phyloP scores from a whole-genome alignment of 2,113 vertebrate species.

The Crotalus tigris region DNA sequence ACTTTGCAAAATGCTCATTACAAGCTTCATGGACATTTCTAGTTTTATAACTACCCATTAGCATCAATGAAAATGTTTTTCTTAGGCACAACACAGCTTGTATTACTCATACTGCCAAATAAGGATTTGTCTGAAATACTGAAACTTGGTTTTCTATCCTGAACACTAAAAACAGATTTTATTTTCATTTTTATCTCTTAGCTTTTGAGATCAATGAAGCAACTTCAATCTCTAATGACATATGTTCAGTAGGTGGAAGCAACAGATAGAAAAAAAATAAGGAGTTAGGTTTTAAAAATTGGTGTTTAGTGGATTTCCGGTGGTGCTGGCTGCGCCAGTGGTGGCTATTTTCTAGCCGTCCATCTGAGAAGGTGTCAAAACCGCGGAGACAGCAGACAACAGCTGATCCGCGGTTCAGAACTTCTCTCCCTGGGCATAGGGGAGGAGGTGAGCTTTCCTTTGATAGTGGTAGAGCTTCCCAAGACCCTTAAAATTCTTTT shows the following conservation, averaged over 20 bases:
- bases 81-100: background rate
- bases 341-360: too few species aligned
- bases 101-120: background rate
- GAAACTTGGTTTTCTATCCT: background rate
- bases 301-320: background rate
- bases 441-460: too few species aligned
- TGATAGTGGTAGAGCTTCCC: too few species aligned
- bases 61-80: slow-evolving; percentile 3
- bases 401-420: too few species aligned
- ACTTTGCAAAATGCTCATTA: slow-evolving; percentile 4
- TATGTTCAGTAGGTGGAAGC: background rate
- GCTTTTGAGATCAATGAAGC: background rate
- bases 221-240: background rate
- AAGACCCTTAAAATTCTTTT: too few species aligned
- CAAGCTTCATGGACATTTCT: background rate
- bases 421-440: too few species aligned
- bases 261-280: background rate
- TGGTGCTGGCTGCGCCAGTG: too few species aligned
- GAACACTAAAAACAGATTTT: background rate
- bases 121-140: background rate
- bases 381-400: too few species aligned
- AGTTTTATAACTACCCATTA: slow-evolving; percentile 11
- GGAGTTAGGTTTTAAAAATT: background rate
- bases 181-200: background rate
- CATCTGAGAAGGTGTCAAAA: too few species aligned